Evolutionary conservation across 2,888 invertebrate species (phyloP).

Genomic region (Desoria tigrina): DNA sequence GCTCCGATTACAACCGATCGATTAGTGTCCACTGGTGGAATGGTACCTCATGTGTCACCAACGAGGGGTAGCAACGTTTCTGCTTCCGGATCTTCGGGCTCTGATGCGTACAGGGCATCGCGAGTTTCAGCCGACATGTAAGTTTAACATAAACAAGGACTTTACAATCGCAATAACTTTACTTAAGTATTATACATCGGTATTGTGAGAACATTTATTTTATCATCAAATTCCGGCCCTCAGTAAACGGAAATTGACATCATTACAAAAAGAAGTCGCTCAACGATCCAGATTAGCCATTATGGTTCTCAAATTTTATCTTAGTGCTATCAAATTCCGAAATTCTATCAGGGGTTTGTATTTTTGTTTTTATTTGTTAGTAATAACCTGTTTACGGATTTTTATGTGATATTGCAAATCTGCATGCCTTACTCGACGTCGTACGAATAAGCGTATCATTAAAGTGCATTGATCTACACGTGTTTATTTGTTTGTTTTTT

Average conservation of each 20-base stretch:
- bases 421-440: no score
- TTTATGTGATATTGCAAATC: no score
- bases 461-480: no score
- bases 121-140: conserved; percentile 47
- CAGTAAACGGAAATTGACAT: not conserved
- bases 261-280: not conserved
- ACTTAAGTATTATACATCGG: no score
- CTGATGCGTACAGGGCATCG: conserved; percentile 32
- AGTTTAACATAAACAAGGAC: conserved; percentile 12
- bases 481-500: no score
- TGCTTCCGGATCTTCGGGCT: conserved; percentile 26
- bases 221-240: not conserved
- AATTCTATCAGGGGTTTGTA: no score
- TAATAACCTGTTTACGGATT: no score
- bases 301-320: no score
- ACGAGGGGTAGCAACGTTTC: conserved; percentile 38
- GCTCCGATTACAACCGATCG: conserved; percentile 54
- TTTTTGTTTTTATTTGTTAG: no score
- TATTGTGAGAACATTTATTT: not conserved
- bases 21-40: conserved; percentile 51
- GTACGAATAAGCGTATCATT: no score
- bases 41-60: conserved; percentile 49
- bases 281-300: conserved; percentile 13
- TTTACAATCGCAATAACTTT: no score
- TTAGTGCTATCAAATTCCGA: no score